Evolutionary conservation across 2,113 vertebrate species (phyloP).

Genomic region (Tympanuchus pallidicinctus): DNA sequence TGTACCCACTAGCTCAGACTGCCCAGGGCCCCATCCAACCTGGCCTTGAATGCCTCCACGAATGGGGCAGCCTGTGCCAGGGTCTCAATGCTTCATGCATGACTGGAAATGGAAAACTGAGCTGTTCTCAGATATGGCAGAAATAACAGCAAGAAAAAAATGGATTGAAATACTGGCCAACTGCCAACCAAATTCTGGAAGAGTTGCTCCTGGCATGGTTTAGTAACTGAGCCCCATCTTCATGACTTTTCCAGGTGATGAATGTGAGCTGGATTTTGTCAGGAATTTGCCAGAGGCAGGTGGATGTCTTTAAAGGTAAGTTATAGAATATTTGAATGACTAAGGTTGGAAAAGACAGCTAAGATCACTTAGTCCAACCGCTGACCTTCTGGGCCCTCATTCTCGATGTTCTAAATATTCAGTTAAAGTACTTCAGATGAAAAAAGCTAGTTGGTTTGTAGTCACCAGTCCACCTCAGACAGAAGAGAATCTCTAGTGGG

Average conservation of each 20-base stretch:
- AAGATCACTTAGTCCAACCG: no score
- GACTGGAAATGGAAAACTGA: neutral
- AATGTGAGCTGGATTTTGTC: neutral
- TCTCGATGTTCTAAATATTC: neutral
- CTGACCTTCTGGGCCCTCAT: neutral
- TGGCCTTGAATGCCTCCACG: no score
- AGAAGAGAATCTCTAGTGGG: constrained; percentile 23
- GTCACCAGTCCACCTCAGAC: neutral
- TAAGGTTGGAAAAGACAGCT: no score
- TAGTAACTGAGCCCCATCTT: rapidly evolving
- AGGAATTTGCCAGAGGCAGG: neutral
- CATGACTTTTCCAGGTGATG: neutral
- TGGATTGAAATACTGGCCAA: neutral
- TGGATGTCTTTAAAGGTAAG: neutral
- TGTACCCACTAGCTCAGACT: no score
- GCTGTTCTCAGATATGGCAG: neutral
- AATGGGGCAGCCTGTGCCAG: no score
- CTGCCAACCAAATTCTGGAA: neutral
- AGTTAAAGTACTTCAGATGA: neutral
- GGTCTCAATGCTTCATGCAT: neutral
- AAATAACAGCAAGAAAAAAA: neutral
- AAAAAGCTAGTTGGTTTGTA: constrained; percentile 13
- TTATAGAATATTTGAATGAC: no score
- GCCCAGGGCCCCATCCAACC: no score
- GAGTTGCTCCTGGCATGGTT: neutral